Conservation (phyloP, 2,797 vertebrate genomes). For the Micrastur ruficollis region DNA sequence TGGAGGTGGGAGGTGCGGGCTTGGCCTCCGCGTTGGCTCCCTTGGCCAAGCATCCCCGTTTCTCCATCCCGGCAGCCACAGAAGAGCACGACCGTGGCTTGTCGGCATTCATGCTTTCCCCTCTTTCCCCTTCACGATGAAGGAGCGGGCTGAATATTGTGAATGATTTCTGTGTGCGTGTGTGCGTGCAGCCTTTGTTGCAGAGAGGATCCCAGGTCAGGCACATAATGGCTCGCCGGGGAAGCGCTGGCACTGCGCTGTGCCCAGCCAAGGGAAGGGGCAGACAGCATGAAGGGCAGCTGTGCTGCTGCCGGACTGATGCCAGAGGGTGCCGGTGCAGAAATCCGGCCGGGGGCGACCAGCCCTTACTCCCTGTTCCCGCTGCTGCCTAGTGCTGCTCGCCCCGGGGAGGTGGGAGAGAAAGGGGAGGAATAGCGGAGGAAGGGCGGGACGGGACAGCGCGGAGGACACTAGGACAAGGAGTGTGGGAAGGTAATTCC, state of each 20-base stretch:
- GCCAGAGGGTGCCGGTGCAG: background rate
- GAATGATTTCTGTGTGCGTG: background rate
- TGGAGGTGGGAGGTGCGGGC: background rate
- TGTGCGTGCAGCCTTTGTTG: background rate
- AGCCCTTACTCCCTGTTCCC: background rate
- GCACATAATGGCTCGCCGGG: background rate
- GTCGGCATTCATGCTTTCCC: background rate
- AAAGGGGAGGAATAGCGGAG: background rate
- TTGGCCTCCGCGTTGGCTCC: background rate
- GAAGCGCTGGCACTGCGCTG: background rate
- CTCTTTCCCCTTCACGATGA: background rate
- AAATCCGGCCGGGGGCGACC: background rate
- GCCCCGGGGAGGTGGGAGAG: background rate
- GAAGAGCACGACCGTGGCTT: background rate
- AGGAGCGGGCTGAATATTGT: background rate
- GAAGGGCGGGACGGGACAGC: background rate
- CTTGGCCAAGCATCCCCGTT: background rate
- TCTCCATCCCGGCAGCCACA: background rate
- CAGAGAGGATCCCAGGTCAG: background rate
- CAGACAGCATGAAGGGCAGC: background rate
- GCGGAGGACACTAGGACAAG: background rate
- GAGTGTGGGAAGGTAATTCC: slow-evolving; percentile 1
- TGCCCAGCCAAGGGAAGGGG: background rate
- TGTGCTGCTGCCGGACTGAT: background rate
- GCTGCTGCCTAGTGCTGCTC: background rate